Conservation (phyloP, 2,113 vertebrate species). For the Phoenicopterus ruber region DNA sequence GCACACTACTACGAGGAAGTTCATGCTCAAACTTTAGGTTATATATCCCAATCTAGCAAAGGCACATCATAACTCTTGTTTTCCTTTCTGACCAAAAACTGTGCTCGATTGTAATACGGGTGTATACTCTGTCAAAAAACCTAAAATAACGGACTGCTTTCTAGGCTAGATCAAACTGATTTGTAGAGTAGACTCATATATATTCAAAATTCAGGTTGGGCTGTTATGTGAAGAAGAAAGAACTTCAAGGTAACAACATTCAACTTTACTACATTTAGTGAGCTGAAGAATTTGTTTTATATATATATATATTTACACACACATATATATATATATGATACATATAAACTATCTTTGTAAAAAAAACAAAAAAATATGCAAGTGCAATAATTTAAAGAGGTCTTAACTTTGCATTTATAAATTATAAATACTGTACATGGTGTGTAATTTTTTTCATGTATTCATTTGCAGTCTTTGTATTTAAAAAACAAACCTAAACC, state of each 20-base stretch:
- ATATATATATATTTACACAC: slow-evolving; percentile 63
- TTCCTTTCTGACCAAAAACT: slow-evolving; percentile 63
- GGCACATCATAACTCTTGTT: neutral
- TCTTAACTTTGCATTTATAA: slow-evolving; percentile 84
- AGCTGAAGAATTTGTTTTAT: slow-evolving; percentile 58
- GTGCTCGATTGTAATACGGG: slow-evolving; percentile 59
- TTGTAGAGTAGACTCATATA: slow-evolving; percentile 30
- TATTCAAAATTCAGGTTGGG: slow-evolving; percentile 49
- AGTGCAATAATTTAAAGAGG: slow-evolving; percentile 83
- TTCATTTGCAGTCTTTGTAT: slow-evolving; percentile 83
- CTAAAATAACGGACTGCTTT: neutral
- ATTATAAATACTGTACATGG: slow-evolving; percentile 85
- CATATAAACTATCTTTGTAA: slow-evolving; percentile 69
- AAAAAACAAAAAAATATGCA: slow-evolving; percentile 68
- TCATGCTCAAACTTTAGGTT: neutral
- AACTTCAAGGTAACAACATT: slow-evolving; percentile 56
- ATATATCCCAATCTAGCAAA: neutral
- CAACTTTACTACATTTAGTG: slow-evolving; percentile 54
- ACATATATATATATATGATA: slow-evolving; percentile 54
- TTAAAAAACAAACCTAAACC: slow-evolving; percentile 69
- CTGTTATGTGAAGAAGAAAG: slow-evolving; percentile 53
- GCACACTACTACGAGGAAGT: neutral
- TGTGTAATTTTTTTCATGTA: slow-evolving; percentile 81
- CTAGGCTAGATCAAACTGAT: slow-evolving; percentile 6
- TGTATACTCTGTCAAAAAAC: slow-evolving; percentile 27